phyloP scores from a whole-genome alignment of 2,888 invertebrate genomes.

The Taenaris catops region DNA sequence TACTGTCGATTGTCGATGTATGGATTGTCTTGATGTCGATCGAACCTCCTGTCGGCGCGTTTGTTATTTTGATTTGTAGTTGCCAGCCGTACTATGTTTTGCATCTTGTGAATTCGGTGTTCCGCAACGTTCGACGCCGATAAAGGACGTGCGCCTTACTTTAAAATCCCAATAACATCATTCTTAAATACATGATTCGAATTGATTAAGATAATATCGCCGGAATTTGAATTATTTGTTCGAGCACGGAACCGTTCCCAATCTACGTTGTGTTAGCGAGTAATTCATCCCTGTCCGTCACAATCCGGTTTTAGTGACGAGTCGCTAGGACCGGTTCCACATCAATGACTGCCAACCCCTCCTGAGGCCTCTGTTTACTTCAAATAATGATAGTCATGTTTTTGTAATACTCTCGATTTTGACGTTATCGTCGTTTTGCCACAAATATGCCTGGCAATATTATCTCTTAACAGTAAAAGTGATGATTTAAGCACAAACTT shows the following conservation, averaged over 20 bases:
- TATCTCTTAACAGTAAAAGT: too few species aligned
- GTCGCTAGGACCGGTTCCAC: slow-evolving; percentile 63
- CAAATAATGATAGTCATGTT: slow-evolving; percentile 43
- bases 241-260: slow-evolving; percentile 40
- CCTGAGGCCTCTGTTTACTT: slow-evolving; percentile 47
- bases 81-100: slow-evolving; percentile 48
- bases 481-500: too few species aligned
- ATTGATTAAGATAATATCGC: slow-evolving; percentile 14
- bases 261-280: slow-evolving; percentile 43
- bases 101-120: slow-evolving; percentile 34
- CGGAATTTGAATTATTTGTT: slow-evolving; percentile 22
- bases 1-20: slow-evolving; percentile 45
- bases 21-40: slow-evolving; percentile 59
- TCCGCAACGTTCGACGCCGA: slow-evolving; percentile 23
- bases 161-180: slow-evolving; percentile 8
- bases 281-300: slow-evolving; percentile 71
- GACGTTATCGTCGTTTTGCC: too few species aligned
- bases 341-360: slow-evolving; percentile 71
- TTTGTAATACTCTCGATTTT: slow-evolving; percentile 60
- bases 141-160: slow-evolving; percentile 1
- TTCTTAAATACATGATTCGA: slow-evolving; percentile 12
- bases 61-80: slow-evolving; percentile 70
- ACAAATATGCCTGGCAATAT: too few species aligned
- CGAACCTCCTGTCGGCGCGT: slow-evolving; percentile 68
- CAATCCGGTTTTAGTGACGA: slow-evolving; percentile 57